Percentiles rank a stretch among this genome's conserved stretches.
These are phyloP conservation scores for Kryphioiulus occultus DNA, from an alignment of 2,888 invertebrate genomes.

Conservation along the genomic window DNA sequence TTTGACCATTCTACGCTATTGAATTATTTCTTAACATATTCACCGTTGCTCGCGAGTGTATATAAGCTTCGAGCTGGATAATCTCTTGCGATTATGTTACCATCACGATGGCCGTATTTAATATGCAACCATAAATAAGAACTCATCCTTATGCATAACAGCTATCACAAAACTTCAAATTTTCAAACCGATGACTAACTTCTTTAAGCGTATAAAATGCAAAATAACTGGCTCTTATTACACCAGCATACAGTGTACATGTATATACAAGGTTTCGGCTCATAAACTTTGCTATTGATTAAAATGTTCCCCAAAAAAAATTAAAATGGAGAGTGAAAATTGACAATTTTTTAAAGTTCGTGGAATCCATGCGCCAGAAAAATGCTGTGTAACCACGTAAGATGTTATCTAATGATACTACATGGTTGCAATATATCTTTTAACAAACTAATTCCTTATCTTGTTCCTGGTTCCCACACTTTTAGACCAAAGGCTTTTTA, in stretches of 20 bases:
- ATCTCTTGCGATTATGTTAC: background rate
- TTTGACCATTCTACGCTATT: background rate
- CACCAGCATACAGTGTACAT: background rate
- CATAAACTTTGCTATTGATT: background rate
- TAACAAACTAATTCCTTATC: background rate
- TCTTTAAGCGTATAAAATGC: background rate
- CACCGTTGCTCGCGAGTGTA: background rate
- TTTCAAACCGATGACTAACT: conserved; percentile 1
- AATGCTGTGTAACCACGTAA: background rate
- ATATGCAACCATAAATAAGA: conserved; percentile 33
- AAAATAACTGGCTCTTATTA: background rate
- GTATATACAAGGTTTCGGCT: background rate
- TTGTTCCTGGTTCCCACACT: background rate
- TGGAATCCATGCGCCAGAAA: background rate
- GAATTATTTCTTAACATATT: background rate
- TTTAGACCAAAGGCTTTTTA: background rate
- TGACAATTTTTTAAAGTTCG: background rate
- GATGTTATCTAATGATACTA: background rate
- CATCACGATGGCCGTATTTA: background rate
- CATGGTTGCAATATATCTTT: background rate
- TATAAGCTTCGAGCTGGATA: background rate
- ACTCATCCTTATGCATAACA: background rate
- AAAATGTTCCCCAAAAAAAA: background rate
- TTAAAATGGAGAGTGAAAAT: background rate
- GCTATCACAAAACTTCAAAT: background rate